These are phyloP conservation scores for Saccopteryx bilineata DNA, from an alignment of 2,113 vertebrate species.

Conservation along the genomic window DNA sequence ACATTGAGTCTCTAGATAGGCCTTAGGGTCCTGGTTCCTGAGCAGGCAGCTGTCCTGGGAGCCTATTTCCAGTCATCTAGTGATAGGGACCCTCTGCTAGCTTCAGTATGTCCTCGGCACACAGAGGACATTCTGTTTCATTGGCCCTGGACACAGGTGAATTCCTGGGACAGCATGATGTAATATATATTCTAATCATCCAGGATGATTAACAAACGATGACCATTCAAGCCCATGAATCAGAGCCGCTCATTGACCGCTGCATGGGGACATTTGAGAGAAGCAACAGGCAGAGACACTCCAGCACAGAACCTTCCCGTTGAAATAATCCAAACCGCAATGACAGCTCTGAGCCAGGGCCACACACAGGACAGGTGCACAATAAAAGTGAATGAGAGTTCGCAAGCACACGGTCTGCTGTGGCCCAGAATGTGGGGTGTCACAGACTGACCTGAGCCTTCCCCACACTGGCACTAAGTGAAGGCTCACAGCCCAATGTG, in stretches of 20 bases:
- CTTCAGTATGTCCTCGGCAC: background rate
- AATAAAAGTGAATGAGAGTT: too few relatives aligned
- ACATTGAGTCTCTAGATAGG: background rate
- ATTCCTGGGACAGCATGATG: background rate
- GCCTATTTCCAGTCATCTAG: background rate
- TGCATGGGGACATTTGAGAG: background rate
- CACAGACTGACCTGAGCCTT: background rate
- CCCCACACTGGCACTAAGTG: too few relatives aligned
- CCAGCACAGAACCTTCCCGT: background rate
- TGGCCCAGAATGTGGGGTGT: background rate
- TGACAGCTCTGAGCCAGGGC: background rate
- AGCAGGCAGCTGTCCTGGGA: background rate
- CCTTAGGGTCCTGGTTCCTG: background rate
- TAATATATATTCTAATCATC: background rate
- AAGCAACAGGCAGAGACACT: background rate
- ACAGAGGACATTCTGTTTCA: background rate
- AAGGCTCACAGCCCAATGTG: background rate
- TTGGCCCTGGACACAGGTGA: background rate
- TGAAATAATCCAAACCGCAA: background rate
- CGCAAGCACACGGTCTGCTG: background rate
- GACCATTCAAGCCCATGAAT: background rate
- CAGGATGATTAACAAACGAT: background rate
- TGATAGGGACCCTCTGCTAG: background rate
- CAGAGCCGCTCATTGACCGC: background rate
- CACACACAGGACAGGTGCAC: fast-evolving